Evolutionary conservation across 2,797 vertebrate species (phyloP).

Genomic region (Brachymystax lenok): DNA sequence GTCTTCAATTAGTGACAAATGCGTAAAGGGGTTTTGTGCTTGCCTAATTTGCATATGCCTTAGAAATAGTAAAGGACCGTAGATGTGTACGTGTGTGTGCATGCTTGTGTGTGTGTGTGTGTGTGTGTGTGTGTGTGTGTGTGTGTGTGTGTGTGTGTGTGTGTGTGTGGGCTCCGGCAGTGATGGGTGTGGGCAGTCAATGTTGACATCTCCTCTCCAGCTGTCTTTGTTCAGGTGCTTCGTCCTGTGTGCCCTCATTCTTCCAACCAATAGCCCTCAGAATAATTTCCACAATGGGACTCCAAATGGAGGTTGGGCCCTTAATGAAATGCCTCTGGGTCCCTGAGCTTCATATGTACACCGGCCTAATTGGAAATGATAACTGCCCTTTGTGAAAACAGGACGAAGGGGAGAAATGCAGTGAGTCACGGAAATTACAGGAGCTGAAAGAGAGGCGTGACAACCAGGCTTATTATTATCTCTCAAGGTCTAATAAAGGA

Average conservation of each 20-base stretch:
- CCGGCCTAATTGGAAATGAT: not conserved
- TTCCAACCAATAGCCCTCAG: not conserved
- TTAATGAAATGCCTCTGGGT: not conserved
- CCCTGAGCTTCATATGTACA: not conserved
- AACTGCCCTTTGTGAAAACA: not conserved
- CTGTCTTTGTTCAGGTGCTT: not conserved
- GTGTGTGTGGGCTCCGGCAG: not conserved
- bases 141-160: no score
- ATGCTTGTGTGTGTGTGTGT: no score
- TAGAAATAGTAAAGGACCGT: conserved; percentile 1
- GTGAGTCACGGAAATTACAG: not conserved
- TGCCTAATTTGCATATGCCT: conserved; percentile 72
- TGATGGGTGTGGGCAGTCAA: not conserved
- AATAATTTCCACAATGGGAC: not conserved
- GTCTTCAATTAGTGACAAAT: conserved; percentile 55
- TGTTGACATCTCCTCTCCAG: not conserved
- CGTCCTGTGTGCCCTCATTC: not conserved
- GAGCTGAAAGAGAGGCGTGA: not conserved
- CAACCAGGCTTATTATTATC: not conserved
- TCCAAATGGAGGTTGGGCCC: not conserved
- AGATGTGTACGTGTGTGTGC: no score
- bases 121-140: no score
- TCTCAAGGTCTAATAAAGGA: not conserved
- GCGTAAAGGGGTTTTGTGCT: conserved; percentile 61
- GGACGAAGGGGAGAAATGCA: not conserved